phyloP scores from a whole-genome alignment of 2,888 invertebrate species.

The Achlya flavicornis region DNA sequence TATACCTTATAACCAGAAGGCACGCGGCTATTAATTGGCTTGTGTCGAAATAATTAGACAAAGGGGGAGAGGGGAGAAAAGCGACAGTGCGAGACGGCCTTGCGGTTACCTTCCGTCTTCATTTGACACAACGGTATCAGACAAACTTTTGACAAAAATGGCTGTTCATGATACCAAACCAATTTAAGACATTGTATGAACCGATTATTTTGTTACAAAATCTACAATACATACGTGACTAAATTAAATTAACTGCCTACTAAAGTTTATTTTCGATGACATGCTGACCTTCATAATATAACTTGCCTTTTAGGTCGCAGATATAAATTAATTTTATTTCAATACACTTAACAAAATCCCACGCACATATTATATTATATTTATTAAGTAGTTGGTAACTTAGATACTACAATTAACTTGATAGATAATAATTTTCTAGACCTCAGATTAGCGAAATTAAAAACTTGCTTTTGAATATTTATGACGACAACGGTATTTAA shows the following conservation, averaged over 20 bases:
- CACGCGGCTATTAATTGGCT: constrained; percentile 53
- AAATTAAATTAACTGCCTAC: not conserved
- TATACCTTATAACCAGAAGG: constrained; percentile 45
- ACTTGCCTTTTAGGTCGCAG: not conserved
- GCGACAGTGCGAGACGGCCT: constrained; percentile 33
- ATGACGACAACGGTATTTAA: not conserved
- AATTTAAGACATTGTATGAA: not conserved
- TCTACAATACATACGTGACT: not conserved
- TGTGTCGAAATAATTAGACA: constrained; percentile 55
- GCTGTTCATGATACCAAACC: not conserved
- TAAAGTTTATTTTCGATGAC: not conserved
- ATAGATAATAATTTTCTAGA: not conserved
- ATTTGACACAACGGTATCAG: constrained; percentile 27
- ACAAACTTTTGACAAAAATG: constrained; percentile 12
- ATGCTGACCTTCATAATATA: not conserved
- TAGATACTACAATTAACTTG: not conserved
- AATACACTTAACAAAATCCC: not conserved
- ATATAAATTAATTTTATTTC: not conserved
- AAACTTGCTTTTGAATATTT: not conserved
- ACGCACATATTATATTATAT: too few relatives aligned
- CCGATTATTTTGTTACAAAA: not conserved
- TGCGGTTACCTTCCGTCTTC: constrained; percentile 46
- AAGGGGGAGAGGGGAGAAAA: constrained; percentile 25
- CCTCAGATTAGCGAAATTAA: not conserved
- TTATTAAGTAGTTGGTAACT: not conserved